Evolutionary conservation across 92 coral and sea anemone species (phyloP), one percentile per base, ranked within the genome.

Genomic region (Hydrozoanthus gracilis): DNA sequence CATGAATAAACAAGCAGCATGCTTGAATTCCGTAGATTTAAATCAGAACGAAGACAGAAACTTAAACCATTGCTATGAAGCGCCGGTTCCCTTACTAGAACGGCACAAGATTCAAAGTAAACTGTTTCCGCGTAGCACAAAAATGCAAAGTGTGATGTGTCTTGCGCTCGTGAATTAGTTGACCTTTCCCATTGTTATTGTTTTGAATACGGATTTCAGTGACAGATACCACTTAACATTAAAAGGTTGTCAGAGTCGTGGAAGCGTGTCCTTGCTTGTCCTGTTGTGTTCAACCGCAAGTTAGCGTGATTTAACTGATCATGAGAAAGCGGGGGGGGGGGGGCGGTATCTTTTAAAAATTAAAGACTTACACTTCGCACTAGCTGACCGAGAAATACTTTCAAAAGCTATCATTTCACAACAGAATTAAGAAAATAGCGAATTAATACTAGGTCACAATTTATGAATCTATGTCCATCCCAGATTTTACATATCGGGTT

Each of bases 191-290:
- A 45, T n/a, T 55, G 68, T 79, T 62, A 5, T 27, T 60, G 3
- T 15, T 15, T 4, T 12, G 13, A 58, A 56, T 20, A 64, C 51
- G 17, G 52, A 60, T 77, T 55, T 72, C 46, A 46, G n/a, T 46
- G 60, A 50, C 64, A 75, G 64, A 49, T 64, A 68, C 16, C 84
- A 79, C 51, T 79, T 62, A 61, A 15, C 50, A 62, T n/a, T 61
- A 60, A 5, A 20, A 45, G 55, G 17, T 46, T 79, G 58, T 61
- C 66, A 61, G 16, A 79, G 64, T 79, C 72, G 46, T 64, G 72
- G 84, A 47, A 79, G 84, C 73, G 84, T 79, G 73, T 79, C 84
- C 15, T 55, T 61, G 73, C 84, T 46, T 58, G 20, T 78, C 83
- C 9, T 69, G 55, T 47, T n/a, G 65, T n/a, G 51, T 55, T 60